A percentile compares a stretch with the other conserved stretches of the same genome.
Conservation (phyloP, 2,888 invertebrate species). For the Trachelus stipa region DNA sequence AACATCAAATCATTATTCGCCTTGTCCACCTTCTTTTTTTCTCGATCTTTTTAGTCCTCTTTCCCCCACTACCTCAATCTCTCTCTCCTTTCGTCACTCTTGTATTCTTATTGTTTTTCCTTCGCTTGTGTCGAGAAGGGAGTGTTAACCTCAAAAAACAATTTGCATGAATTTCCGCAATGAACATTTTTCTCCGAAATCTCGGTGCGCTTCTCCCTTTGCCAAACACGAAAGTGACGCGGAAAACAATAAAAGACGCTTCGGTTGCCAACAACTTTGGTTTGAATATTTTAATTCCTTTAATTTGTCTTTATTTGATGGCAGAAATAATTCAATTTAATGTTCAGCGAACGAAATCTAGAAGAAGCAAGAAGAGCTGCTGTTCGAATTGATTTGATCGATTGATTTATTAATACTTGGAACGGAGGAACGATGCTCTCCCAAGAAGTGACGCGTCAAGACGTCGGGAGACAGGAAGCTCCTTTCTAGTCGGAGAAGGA, state of each 20-base stretch:
- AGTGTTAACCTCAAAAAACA: neutral
- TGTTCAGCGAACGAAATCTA: too few relatives aligned
- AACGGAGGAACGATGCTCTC: too few relatives aligned
- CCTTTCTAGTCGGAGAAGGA: neutral
- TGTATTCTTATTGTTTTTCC: neutral
- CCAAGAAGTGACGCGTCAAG: too few relatives aligned
- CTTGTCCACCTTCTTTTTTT: slow-evolving; percentile 1
- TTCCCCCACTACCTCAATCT: neutral
- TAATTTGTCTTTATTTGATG: neutral
- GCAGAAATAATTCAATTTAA: neutral
- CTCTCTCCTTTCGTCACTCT: neutral
- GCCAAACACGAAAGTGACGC: neutral
- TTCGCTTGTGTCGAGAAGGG: neutral
- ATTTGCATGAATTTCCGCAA: neutral
- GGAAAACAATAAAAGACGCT: neutral
- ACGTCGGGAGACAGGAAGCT: neutral
- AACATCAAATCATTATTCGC: neutral
- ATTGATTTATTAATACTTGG: too few relatives aligned
- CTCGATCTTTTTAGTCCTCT: neutral
- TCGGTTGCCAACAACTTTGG: neutral
- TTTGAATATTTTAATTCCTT: neutral
- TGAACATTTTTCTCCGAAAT: neutral
- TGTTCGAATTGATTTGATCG: too few relatives aligned
- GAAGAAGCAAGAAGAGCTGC: too few relatives aligned
- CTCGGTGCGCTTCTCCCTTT: neutral